phyloP scores from a whole-genome alignment of 2,888 invertebrate species.

The Habroteleia sp. region DNA sequence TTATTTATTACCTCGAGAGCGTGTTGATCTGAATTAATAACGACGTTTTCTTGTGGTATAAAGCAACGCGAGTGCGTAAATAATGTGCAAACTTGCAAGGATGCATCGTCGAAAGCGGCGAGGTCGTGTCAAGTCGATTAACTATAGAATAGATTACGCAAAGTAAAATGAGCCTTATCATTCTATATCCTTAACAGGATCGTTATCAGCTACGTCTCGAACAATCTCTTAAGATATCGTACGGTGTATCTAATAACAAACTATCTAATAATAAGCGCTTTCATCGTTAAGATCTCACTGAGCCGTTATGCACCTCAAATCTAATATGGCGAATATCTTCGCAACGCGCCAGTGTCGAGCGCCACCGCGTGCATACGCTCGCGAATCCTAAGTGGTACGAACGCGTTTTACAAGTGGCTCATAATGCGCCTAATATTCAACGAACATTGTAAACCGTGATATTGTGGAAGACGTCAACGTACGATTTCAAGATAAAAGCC shows the following conservation, averaged over 20 bases:
- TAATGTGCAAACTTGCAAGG: slow-evolving; percentile 55
- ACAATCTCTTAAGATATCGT: slow-evolving; percentile 60
- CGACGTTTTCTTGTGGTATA: slow-evolving; percentile 47
- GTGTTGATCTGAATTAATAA: slow-evolving; percentile 57
- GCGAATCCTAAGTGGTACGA: slow-evolving; percentile 36
- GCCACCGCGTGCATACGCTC: slow-evolving; percentile 31
- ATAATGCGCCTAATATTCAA: slow-evolving; percentile 36
- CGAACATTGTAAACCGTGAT: slow-evolving; percentile 19
- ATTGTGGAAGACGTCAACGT: slow-evolving; percentile 6
- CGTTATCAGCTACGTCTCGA: slow-evolving; percentile 57
- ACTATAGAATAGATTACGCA: slow-evolving; percentile 56
- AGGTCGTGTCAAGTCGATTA: slow-evolving; percentile 58
- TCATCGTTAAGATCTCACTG: slow-evolving; percentile 55
- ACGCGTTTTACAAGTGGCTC: slow-evolving; percentile 44
- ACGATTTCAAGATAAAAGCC: slow-evolving; percentile 19
- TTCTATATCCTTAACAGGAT: slow-evolving; percentile 61
- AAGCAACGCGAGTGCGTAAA: slow-evolving; percentile 57
- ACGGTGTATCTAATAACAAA: slow-evolving; percentile 58
- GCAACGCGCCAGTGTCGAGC: not conserved
- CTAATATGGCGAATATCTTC: slow-evolving; percentile 46
- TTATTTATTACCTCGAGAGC: slow-evolving; percentile 51
- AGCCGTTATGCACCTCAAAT: slow-evolving; percentile 49
- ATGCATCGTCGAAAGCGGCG: slow-evolving; percentile 41
- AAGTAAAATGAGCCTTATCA: slow-evolving; percentile 61
- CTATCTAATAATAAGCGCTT: slow-evolving; percentile 59